A percentile compares a stretch with the other conserved stretches of the same genome.
Conservation (phyloP, 2,113 vertebrate species). For the Brachyhypopomus occidentalis region DNA sequence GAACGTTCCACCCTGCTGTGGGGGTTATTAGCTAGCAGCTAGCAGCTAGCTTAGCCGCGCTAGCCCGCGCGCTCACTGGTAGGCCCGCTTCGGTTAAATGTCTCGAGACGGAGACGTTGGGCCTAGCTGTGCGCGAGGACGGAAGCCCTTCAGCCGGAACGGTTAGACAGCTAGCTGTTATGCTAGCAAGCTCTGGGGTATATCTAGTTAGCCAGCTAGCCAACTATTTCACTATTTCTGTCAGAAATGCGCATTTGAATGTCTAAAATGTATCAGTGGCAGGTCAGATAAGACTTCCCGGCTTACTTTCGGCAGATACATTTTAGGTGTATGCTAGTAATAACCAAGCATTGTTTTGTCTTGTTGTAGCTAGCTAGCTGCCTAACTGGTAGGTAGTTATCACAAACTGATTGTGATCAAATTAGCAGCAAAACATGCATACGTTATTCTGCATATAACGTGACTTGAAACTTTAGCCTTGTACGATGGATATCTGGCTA, state of each 20-base stretch:
- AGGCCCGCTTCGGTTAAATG: conserved; percentile 58
- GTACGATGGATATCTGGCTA: too few relatives aligned
- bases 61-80: too few relatives aligned
- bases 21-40: conserved; percentile 32
- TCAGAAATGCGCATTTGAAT: not conserved
- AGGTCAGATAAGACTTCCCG: not conserved
- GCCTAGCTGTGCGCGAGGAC: conserved; percentile 50
- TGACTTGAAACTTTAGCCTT: too few relatives aligned
- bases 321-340: not conserved
- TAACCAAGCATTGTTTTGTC: not conserved
- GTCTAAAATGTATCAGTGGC: not conserved
- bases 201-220: too few relatives aligned
- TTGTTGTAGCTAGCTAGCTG: not conserved
- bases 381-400: too few relatives aligned
- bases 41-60: conserved; percentile 30
- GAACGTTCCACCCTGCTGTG: conserved; percentile 47
- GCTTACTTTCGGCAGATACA: not conserved
- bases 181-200: not conserved
- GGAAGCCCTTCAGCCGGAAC: conserved; percentile 4
- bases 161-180: not conserved
- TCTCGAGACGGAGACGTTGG: conserved; percentile 52
- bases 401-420: not conserved
- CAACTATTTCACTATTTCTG: not conserved
- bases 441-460: not conserved
- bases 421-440: not conserved